Percentiles rank a stretch among this genome's conserved stretches.
Evolutionary conservation across 2,113 vertebrate genomes (phyloP).

Genomic region (Asarcornis scutulata): DNA sequence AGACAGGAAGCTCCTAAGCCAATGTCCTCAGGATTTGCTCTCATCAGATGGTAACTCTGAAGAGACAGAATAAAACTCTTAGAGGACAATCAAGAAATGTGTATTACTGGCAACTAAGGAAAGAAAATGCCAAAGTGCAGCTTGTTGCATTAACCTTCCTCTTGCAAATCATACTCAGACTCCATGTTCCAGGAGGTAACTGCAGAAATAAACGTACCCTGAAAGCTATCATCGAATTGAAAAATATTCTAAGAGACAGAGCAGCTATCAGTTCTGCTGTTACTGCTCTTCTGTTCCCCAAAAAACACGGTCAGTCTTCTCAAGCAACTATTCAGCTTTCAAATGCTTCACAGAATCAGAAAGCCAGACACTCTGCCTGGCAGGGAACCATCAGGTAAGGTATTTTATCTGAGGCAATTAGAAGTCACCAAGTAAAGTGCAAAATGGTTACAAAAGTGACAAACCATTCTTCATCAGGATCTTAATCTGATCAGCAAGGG

Average conservation of each 20-base stretch:
- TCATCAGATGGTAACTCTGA: neutral
- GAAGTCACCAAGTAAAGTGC: neutral
- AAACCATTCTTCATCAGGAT: slow-evolving; percentile 97
- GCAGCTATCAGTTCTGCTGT: neutral
- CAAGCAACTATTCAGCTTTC: neutral
- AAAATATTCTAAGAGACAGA: neutral
- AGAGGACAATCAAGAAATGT: neutral
- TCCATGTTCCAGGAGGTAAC: neutral
- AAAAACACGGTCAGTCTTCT: neutral
- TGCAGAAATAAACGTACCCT: neutral
- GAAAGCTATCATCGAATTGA: neutral
- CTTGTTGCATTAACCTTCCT: neutral
- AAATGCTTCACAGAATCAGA: neutral
- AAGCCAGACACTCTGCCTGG: neutral
- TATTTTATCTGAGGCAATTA: neutral
- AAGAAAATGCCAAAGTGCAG: neutral
- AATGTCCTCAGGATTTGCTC: neutral
- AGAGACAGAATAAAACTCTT: neutral
- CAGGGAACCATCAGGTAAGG: neutral
- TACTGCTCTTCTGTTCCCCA: neutral
- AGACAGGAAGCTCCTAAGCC: neutral
- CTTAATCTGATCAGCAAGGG: slow-evolving; percentile 94
- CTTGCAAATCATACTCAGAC: neutral
- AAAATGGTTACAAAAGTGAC: slow-evolving; percentile 26
- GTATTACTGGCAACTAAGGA: neutral